A percentile compares a stretch with the other conserved stretches of the same genome.
phyloP scores from a whole-genome alignment of 2,113 vertebrate species.

The Montifringilla adamsi region DNA sequence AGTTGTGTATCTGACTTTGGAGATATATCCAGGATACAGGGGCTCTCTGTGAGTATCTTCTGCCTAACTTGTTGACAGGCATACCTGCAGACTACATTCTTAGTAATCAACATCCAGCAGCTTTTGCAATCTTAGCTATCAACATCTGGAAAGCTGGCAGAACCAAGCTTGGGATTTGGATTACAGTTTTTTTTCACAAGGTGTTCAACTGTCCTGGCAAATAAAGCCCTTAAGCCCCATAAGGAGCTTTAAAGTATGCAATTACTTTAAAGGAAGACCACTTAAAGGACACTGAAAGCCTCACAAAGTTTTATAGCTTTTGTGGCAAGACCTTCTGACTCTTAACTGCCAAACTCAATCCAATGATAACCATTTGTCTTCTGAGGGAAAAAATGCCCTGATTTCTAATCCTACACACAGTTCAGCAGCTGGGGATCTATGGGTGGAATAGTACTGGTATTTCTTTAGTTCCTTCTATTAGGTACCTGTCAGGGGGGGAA shows the following conservation, averaged over 20 bases:
- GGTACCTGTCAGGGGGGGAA: not conserved
- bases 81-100: not conserved
- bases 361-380: not conserved
- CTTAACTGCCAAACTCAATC: not conserved
- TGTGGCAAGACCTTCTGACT: not conserved
- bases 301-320: slow-evolving; percentile 4
- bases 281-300: slow-evolving; percentile 21
- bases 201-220: slow-evolving; percentile 18
- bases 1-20: not conserved
- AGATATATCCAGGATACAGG: not conserved
- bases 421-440: not conserved
- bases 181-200: slow-evolving; percentile 25
- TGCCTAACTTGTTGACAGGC: not conserved
- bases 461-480: not conserved
- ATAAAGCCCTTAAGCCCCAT: slow-evolving; percentile 19
- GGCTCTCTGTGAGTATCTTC: not conserved
- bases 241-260: slow-evolving; percentile 12
- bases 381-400: not conserved
- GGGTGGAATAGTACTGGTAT: not conserved
- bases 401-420: not conserved
- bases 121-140: not conserved
- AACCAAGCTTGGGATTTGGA: not conserved
- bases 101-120: not conserved
- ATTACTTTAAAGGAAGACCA: slow-evolving; percentile 2
- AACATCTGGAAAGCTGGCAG: not conserved